These are phyloP conservation scores for Galemys pyrenaicus DNA, from an alignment of 2,113 vertebrate genomes.

Conservation along the genomic window DNA sequence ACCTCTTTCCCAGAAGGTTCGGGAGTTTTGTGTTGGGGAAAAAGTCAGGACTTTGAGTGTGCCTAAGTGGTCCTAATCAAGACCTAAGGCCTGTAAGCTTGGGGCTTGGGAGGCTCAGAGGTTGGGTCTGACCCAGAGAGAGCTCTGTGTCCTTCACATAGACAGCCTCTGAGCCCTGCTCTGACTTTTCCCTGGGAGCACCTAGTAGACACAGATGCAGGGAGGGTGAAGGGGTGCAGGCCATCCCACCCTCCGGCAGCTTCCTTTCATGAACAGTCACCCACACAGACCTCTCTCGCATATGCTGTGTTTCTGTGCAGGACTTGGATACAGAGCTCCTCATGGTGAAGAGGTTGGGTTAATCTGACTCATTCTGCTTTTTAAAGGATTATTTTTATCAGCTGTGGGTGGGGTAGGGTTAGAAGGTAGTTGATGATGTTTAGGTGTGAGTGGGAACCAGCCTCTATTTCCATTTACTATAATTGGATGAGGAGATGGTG, in stretches of 20 bases:
- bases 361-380: conserved; percentile 47
- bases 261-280: not conserved
- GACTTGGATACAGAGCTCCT: not conserved
- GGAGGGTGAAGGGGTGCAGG: not conserved
- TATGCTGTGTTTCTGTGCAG: not conserved
- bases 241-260: too few relatives aligned
- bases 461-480: conserved; percentile 38
- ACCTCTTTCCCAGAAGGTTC: not conserved
- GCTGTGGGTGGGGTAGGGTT: not conserved
- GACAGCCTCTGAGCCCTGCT: not conserved
- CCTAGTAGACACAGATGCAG: not conserved
- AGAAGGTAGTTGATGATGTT: conserved; percentile 24
- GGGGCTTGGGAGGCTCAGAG: not conserved
- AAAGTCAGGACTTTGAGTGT: not conserved
- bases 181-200: not conserved
- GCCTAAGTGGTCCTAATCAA: not conserved
- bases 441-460: conserved; percentile 36
- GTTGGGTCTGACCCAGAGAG: not conserved
- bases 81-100: not conserved
- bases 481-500: not conserved
- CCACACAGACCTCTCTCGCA: not conserved
- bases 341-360: not conserved
- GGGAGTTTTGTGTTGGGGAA: not conserved
- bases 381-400: conserved; percentile 61
- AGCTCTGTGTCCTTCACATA: not conserved